These are phyloP conservation scores for Andrena hattorfiana DNA, from an alignment of 2,888 invertebrate species.

Conservation along the genomic window DNA sequence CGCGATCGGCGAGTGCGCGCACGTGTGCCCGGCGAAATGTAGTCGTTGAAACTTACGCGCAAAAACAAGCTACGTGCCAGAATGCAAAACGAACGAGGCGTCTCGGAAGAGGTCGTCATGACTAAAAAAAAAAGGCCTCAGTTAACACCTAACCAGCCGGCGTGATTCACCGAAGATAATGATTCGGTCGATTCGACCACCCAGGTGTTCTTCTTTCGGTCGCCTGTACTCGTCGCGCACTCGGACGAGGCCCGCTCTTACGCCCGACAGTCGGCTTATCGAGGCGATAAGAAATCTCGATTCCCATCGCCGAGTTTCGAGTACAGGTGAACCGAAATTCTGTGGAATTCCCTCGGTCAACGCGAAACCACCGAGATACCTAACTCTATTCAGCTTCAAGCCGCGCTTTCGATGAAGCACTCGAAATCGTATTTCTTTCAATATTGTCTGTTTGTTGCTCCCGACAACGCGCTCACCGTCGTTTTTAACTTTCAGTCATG, in stretches of 20 bases:
- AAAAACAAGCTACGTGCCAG: constrained; percentile 51
- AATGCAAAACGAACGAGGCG: constrained; percentile 34
- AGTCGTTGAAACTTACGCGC: constrained; percentile 56
- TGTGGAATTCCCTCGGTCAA: constrained; percentile 23
- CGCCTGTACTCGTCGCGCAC: constrained; percentile 64
- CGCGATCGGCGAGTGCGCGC: constrained; percentile 20
- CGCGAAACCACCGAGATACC: constrained; percentile 13
- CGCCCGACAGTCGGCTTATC: constrained; percentile 45
- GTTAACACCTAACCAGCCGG: constrained; percentile 20
- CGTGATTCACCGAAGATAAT: constrained; percentile 66
- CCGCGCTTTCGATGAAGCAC: constrained; percentile 14
- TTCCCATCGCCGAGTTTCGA: constrained; percentile 11
- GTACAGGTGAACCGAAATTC: constrained; percentile 65
- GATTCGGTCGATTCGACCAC: constrained; percentile 52
- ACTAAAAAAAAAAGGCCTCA: constrained; percentile 6
- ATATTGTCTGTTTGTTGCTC: neutral
- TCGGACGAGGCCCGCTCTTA: constrained; percentile 50
- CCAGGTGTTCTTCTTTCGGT: constrained; percentile 64
- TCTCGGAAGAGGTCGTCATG: constrained; percentile 11
- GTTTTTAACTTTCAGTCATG: neutral
- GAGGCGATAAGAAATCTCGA: constrained; percentile 56
- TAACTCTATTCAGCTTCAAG: neutral
- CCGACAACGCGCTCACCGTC: constrained; percentile 5
- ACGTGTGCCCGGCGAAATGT: constrained; percentile 38
- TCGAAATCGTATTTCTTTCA: constrained; percentile 10